phyloP scores from a whole-genome alignment of 2,888 invertebrate species.

The Mystacides longicornis region DNA sequence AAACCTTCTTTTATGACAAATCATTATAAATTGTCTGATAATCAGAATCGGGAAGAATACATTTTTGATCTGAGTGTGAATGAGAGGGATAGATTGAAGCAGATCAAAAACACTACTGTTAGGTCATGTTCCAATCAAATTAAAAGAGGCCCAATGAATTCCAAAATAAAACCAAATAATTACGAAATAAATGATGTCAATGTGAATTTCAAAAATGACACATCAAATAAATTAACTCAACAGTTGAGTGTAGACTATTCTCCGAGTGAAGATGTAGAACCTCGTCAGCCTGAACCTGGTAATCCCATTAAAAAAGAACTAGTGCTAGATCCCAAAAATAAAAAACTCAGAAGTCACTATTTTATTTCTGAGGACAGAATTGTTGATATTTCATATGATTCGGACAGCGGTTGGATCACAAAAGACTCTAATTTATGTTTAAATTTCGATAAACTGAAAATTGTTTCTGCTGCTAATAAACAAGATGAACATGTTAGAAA shows the following conservation, averaged over 20 bases:
- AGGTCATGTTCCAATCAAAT: background rate
- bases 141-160: background rate
- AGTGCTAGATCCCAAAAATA: conserved; percentile 36
- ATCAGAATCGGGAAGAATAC: conserved; percentile 33
- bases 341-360: conserved; percentile 36
- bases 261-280: conserved; percentile 11
- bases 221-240: conserved; percentile 16
- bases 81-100: background rate
- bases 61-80: conserved; percentile 32
- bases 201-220: conserved; percentile 16
- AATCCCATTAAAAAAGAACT: conserved; percentile 30
- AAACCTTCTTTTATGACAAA: conserved; percentile 27
- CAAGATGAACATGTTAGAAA: background rate
- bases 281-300: background rate
- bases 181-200: conserved; percentile 20
- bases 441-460: conserved; percentile 21
- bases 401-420: conserved; percentile 40
- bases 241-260: conserved; percentile 22
- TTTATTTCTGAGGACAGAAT: conserved; percentile 40
- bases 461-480: conserved; percentile 7
- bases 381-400: conserved; percentile 40
- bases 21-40: conserved; percentile 37
- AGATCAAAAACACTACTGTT: background rate
- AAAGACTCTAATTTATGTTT: conserved; percentile 27
- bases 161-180: conserved; percentile 6